Evolutionary conservation across 1,140 invertebrate genomes (phyloP), one percentile per base, ranked within the genome.

Genomic region (Temnothorax curvispinosus): DNA sequence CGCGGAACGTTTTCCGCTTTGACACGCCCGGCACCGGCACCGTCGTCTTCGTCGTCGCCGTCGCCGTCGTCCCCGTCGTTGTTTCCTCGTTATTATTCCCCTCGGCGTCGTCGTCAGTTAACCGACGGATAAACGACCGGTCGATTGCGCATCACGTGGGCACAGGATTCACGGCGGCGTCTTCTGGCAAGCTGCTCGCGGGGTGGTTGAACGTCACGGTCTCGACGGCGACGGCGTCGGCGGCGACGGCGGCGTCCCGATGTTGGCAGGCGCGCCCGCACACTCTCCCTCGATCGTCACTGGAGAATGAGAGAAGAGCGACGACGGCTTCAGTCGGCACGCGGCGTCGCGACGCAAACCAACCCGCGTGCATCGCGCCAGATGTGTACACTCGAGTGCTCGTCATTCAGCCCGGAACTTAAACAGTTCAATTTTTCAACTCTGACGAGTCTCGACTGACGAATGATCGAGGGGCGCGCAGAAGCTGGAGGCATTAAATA

Each of bases 121-220:
- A 35, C 6, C 7, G 18, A 27, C 11, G 5, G 41, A 44, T 27
- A 44, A 3, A 35, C n/a, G 72, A 47, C 56, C 80, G 38, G 13
- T 65, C 80, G 62, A 84, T 90, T 94, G 90, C 90, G 91, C 89
- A 92, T 88, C 93, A 93, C 92, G 92, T 93, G 92, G 91, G 87
- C 74, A 21, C 67, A 81, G 2, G 81, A 80, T 90, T 81, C 86
- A 87, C 88, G 84, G 86, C 81, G 81, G 80, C 52, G 60, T 90
- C 74, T 77, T 81, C 41, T 62, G 50, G 44, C 15, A 60, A 1
- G n/a, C 3, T 18, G 38, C 44, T 54, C 32, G 8, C 32, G n/a
- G 1, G 27, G 54, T 0, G 18, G 13, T 21, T 15, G 13, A 62
- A 58, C 76, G 87, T 72, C 58, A 56, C 67, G 44, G 18, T 54